Evolutionary conservation across 2,888 invertebrate species (phyloP), one percentile per base, ranked within the genome.

Genomic region (Lysandra bellargus): DNA sequence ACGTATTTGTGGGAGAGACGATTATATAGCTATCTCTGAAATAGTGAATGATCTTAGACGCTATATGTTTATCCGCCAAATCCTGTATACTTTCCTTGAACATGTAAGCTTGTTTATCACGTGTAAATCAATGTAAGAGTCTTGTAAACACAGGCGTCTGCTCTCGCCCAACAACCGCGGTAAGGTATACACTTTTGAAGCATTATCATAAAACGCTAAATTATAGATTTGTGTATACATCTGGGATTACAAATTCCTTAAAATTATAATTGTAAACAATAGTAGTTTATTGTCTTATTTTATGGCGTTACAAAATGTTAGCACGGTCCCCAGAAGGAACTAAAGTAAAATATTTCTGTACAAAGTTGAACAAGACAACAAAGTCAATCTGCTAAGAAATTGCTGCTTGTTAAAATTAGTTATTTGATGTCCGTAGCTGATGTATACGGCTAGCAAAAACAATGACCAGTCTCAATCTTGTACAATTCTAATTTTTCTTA

Each of bases 41-140:
- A 53, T 53, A 53, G 4, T 53, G 14, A 53, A 53, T 14, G 12
- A 14, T 3, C 53, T 44, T 44, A 14, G 53, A 53, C 53, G 14
- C 14, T 53, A 14, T 4, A n/a, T 23, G 61, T 61, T 61, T 61
- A 23, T 61, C 61, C 2, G 23, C 23, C 23, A 61, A n/a, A 23
- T 61, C 7, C 23, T 23, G 17, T 6, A 7, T 14, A 53, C 14
- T 64, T 9, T 64, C 64, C 64, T 64, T 64, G 64, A 64, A 64
- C 64, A 64, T 64, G 30, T 23, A 12, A 64, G 7, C 61, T n/a
- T 23, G 61, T 61, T 6, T 23, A 61, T 6, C 61, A 61, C 61
- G 57, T 82, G 82, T 80, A 81, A 83, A 82, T 82, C 81, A 81
- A 83, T 82, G 81, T 37, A 53, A 64, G n/a, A 33, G 61, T 44